A percentile compares a stretch with the other conserved stretches of the same genome.
Conservation (phyloP, 2,888 invertebrate genomes). For the Cephus nigrinus region DNA sequence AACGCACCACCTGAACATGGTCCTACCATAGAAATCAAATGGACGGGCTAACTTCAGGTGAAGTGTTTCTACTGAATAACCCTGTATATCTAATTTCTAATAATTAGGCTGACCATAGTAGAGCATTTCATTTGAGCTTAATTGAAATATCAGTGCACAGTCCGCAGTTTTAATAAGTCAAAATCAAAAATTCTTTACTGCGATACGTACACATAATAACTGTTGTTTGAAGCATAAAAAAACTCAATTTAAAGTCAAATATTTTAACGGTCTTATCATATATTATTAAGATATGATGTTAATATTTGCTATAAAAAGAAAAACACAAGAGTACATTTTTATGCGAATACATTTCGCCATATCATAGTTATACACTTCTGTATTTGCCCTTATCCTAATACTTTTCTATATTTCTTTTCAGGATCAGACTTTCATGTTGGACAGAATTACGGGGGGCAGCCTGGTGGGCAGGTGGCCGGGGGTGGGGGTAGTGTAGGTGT, state of each 20-base stretch:
- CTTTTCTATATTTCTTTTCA: conserved; percentile 27
- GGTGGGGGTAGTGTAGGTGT: conserved; percentile 60
- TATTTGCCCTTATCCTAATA: background rate
- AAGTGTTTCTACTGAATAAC: too few relatives aligned
- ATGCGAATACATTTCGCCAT: background rate
- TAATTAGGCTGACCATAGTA: background rate
- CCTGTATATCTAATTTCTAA: background rate
- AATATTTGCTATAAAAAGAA: background rate
- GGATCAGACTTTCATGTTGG: conserved; percentile 64
- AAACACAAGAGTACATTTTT: background rate
- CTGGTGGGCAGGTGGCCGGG: conserved; percentile 63
- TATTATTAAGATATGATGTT: background rate
- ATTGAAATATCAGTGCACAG: too few relatives aligned
- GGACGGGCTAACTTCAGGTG: too few relatives aligned
- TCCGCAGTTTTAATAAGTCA: too few relatives aligned
- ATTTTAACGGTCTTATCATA: background rate
- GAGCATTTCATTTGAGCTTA: background rate
- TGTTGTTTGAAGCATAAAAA: too few relatives aligned
- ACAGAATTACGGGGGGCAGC: conserved; percentile 62
- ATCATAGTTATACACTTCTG: background rate
- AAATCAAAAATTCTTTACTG: too few relatives aligned
- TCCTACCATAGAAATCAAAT: too few relatives aligned
- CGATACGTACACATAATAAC: too few relatives aligned
- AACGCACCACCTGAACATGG: too few relatives aligned
- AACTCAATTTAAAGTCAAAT: background rate